Evolutionary conservation across 1,140 invertebrate genomes (phyloP).

Genomic region (Drosophila willistoni): DNA sequence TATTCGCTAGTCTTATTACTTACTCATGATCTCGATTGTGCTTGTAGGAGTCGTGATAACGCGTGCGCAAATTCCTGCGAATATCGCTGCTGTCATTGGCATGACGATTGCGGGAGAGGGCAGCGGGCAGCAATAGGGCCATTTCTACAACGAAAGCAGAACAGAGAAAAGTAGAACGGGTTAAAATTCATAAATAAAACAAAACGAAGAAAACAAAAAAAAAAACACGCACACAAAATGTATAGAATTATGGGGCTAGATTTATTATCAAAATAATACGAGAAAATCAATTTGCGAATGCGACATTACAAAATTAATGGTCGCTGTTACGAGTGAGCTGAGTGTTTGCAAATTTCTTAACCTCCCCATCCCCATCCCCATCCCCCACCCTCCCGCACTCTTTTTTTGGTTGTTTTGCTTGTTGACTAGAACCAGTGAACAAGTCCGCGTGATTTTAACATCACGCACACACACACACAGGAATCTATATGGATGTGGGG

Average conservation of each 20-base stretch:
- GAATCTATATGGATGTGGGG: slow-evolving; percentile 2
- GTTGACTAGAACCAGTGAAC: neutral
- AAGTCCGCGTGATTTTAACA: slow-evolving; percentile 34
- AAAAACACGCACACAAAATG: neutral
- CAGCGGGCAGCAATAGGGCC: slow-evolving; percentile 90
- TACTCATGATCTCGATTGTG: slow-evolving; percentile 91
- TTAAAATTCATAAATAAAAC: slow-evolving; percentile 68
- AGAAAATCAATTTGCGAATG: slow-evolving; percentile 21
- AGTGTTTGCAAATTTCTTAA: neutral
- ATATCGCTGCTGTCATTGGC: slow-evolving; percentile 90
- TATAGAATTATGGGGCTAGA: neutral
- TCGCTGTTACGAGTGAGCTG: neutral
- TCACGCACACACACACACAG: neutral
- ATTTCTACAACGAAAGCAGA: slow-evolving; percentile 86
- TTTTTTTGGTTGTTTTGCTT: neutral
- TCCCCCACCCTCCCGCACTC: too few species aligned
- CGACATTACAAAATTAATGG: slow-evolving; percentile 7
- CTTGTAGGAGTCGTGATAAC: slow-evolving; percentile 89
- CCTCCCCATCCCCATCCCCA: too few species aligned
- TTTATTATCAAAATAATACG: neutral
- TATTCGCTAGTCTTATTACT: slow-evolving; percentile 83
- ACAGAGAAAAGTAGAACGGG: too few species aligned
- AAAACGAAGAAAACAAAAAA: neutral
- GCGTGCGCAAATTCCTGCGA: slow-evolving; percentile 88
- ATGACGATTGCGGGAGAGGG: slow-evolving; percentile 87